phyloP scores from a whole-genome alignment of 2,113 vertebrate genomes.

The Recurvirostra avosetta region DNA sequence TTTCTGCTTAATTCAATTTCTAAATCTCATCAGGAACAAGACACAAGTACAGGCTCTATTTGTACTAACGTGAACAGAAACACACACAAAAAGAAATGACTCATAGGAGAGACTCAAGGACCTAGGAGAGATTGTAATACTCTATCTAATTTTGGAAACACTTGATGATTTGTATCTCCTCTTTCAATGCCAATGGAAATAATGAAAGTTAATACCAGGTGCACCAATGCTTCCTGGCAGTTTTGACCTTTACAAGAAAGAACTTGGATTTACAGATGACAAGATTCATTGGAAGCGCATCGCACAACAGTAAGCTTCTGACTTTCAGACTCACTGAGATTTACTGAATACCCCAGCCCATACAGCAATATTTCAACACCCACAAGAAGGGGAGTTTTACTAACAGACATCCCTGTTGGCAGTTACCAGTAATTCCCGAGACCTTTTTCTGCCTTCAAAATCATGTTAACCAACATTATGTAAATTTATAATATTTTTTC shows the following conservation, averaged over 20 bases:
- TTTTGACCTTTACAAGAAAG: constrained; percentile 24
- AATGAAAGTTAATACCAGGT: neutral
- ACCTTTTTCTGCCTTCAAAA: neutral
- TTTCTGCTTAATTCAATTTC: neutral
- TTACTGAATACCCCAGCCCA: neutral
- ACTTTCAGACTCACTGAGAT: neutral
- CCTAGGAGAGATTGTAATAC: neutral
- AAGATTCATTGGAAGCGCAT: neutral
- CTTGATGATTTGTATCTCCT: constrained; percentile 4
- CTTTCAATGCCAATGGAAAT: constrained; percentile 7
- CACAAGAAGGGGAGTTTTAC: neutral
- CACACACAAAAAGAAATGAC: neutral
- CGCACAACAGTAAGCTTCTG: neutral
- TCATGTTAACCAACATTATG: neutral
- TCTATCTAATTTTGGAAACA: constrained; percentile 24
- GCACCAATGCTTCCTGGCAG: neutral
- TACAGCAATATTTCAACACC: neutral
- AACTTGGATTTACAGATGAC: constrained; percentile 10
- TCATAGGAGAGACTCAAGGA: neutral
- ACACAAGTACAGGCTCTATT: neutral
- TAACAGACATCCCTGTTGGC: neutral
- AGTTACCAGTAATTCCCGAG: neutral
- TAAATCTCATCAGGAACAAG: neutral
- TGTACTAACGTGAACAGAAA: neutral
- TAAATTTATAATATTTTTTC: neutral